phyloP scores from a whole-genome alignment of 1,140 invertebrate genomes.

The Homalodisca vitripennis region DNA sequence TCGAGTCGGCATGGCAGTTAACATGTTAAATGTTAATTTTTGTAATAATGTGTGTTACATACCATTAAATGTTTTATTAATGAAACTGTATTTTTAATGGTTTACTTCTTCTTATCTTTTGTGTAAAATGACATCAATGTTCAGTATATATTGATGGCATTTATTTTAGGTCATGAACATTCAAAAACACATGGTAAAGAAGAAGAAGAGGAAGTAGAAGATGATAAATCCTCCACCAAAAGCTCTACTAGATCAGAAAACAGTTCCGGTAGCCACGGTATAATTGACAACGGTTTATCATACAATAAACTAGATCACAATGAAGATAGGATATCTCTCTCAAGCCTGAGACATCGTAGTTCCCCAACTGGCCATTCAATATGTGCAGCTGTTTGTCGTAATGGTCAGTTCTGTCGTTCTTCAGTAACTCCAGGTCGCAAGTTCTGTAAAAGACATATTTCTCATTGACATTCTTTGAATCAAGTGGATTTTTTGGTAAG shows the following conservation, averaged over 20 bases:
- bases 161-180: neutral
- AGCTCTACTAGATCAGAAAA: neutral
- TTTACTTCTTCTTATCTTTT: neutral
- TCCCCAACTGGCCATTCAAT: neutral
- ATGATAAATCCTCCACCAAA: neutral
- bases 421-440: neutral
- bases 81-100: neutral
- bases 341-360: neutral
- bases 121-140: neutral
- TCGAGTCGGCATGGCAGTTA: neutral
- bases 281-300: neutral
- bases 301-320: neutral
- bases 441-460: neutral
- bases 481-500: no score
- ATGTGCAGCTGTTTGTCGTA: neutral
- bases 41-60: neutral
- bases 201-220: neutral
- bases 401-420: slow-evolving; percentile 1
- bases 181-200: neutral
- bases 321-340: neutral
- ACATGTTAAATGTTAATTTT: neutral
- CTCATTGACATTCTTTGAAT: no score
- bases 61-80: neutral
- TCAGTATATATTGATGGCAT: neutral
- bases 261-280: neutral